Conservation (phyloP, 2,888 invertebrate species). For the Poecilus cupreus region DNA sequence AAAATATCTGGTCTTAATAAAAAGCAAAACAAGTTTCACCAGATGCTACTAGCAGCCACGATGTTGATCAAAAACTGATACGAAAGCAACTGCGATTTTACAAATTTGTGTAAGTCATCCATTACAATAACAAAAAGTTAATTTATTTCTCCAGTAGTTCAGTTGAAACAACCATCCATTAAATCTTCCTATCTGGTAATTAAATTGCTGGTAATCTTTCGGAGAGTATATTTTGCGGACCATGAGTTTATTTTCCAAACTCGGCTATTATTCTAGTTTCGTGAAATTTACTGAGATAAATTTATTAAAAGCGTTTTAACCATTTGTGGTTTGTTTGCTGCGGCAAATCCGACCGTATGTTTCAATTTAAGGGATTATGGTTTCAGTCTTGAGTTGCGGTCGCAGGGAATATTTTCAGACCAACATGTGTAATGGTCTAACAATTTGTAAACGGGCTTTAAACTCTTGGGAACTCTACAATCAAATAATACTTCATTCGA, state of each 20-base stretch:
- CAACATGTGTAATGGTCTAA: conserved; percentile 12
- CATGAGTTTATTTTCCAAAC: background rate
- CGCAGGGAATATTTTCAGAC: background rate
- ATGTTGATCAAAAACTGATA: no score
- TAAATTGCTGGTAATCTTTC: conserved; percentile 1
- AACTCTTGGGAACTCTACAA: background rate
- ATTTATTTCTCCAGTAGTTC: background rate
- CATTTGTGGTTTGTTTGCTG: conserved; percentile 7
- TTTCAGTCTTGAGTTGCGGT: background rate
- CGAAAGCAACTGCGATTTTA: no score
- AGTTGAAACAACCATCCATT: background rate
- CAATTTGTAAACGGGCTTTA: conserved; percentile 1
- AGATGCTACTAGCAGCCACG: no score
- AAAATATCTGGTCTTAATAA: no score
- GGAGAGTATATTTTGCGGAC: background rate
- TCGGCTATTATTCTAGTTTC: conserved; percentile 22
- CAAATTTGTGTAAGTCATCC: no score
- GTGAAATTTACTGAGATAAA: conserved; percentile 16
- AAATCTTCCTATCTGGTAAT: background rate
- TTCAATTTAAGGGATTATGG: conserved; percentile 35
- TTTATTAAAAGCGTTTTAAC: conserved; percentile 37
- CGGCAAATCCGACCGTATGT: conserved; percentile 8
- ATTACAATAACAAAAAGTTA: no score
- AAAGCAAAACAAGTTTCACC: no score
- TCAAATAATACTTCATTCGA: background rate